A percentile compares a stretch with the other conserved stretches of the same genome.
Evolutionary conservation across 2,113 vertebrate species (phyloP).

Genomic region (Tragelaphus buxtoni): DNA sequence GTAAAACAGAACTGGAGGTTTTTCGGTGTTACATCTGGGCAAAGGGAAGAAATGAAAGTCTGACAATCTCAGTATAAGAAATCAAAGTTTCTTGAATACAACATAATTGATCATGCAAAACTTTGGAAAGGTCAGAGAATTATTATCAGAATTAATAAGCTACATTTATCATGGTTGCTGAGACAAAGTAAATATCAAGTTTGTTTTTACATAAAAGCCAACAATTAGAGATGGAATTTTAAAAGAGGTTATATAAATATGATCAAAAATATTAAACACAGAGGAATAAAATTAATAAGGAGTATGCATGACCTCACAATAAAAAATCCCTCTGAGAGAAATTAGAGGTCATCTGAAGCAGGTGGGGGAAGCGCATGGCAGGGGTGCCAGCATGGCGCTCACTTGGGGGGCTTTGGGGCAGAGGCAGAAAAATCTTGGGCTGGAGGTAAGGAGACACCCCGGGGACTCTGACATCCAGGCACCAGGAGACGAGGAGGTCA

Average conservation of each 20-base stretch:
- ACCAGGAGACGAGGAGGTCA: rapidly evolving
- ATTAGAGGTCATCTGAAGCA: rapidly evolving
- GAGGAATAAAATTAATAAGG: neutral
- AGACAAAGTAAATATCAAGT: conserved; percentile 39
- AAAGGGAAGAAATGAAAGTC: rapidly evolving
- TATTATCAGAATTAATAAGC: neutral
- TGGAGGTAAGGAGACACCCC: rapidly evolving
- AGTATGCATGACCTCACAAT: too few relatives aligned
- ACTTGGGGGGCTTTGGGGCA: too few relatives aligned
- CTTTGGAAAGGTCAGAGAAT: neutral
- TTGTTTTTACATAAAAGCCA: conserved; percentile 26
- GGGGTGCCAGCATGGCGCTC: rapidly evolving
- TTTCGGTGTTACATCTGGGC: rapidly evolving
- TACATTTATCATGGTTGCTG: neutral
- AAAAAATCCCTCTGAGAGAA: rapidly evolving
- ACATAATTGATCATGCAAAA: neutral
- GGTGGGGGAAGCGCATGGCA: rapidly evolving
- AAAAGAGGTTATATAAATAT: neutral
- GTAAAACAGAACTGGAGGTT: rapidly evolving
- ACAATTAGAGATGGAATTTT: conserved; percentile 17
- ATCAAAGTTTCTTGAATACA: neutral
- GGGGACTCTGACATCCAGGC: neutral
- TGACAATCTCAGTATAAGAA: rapidly evolving
- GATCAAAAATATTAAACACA: neutral
- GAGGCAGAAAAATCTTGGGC: rapidly evolving